phyloP scores from a whole-genome alignment of 2,797 vertebrate species.

The Trematomus bernacchii region DNA sequence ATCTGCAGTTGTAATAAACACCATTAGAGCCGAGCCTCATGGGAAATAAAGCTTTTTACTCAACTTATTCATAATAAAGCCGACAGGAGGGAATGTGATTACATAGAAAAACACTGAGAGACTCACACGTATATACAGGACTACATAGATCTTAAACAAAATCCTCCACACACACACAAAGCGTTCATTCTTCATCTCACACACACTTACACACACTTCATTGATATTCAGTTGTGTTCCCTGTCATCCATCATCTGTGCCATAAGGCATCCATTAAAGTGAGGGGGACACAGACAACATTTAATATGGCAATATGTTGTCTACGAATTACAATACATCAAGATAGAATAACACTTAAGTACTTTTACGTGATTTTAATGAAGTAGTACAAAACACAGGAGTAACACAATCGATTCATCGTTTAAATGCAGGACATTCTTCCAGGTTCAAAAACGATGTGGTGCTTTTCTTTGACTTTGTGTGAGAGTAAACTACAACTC shows the following conservation, averaged over 20 bases:
- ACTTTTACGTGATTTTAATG: slow-evolving; percentile 22
- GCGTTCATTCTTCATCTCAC: slow-evolving; percentile 11
- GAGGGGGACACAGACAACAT: slow-evolving; percentile 26
- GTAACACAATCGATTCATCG: neutral
- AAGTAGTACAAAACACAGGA: neutral
- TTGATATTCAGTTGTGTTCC: slow-evolving; percentile 43
- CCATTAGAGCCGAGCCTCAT: slow-evolving; percentile 23
- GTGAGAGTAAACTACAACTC: neutral
- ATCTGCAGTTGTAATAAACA: slow-evolving; percentile 48
- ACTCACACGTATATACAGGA: neutral
- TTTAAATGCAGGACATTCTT: neutral
- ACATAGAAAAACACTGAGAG: slow-evolving; percentile 8
- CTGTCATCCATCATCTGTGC: slow-evolving; percentile 44
- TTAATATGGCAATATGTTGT: slow-evolving; percentile 18
- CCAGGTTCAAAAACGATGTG: neutral
- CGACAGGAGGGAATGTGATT: slow-evolving; percentile 24
- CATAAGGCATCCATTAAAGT: slow-evolving; percentile 31
- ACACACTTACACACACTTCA: slow-evolving; percentile 12
- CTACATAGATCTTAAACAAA: neutral
- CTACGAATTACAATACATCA: slow-evolving; percentile 35
- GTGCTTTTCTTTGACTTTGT: too few species aligned
- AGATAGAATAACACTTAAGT: slow-evolving; percentile 24
- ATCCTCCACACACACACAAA: slow-evolving; percentile 30
- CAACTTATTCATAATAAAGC: slow-evolving; percentile 34
- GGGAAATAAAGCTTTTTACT: slow-evolving; percentile 46